Evolutionary conservation across 2,113 vertebrate species (phyloP).

Genomic region (Neolamprologus falcicula): DNA sequence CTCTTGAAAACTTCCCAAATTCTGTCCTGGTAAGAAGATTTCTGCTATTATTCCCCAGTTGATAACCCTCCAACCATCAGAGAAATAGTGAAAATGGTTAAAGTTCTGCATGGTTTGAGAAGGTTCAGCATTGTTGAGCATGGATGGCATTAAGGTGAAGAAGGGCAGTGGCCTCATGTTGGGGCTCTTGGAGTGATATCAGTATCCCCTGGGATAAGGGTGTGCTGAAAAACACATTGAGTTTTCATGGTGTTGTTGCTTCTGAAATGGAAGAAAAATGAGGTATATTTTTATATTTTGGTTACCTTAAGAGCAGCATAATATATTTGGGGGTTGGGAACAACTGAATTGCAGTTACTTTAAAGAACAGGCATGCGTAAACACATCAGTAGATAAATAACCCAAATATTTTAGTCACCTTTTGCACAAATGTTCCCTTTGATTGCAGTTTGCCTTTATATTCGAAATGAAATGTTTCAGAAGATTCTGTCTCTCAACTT

Average conservation of each 20-base stretch:
- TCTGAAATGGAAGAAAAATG: background rate
- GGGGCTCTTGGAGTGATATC: conserved; percentile 44
- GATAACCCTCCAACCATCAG: conserved; percentile 17
- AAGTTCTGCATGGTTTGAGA: conserved; percentile 56
- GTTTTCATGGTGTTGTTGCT: conserved; percentile 19
- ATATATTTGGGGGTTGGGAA: background rate
- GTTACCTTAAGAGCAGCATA: background rate
- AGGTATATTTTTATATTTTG: background rate
- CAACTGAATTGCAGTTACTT: background rate
- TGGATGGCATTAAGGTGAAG: conserved; percentile 51
- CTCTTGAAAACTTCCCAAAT: conserved; percentile 37
- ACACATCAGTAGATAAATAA: background rate
- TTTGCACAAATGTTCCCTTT: background rate
- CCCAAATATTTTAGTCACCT: background rate
- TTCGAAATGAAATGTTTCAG: background rate
- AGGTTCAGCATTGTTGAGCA: conserved; percentile 52
- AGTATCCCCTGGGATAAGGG: conserved; percentile 26
- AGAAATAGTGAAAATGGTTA: conserved; percentile 32
- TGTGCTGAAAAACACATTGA: background rate
- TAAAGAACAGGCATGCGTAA: background rate
- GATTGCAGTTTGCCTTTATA: background rate
- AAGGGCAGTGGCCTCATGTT: conserved; percentile 55
- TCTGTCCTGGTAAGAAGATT: conserved; percentile 26
- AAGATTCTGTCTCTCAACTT: background rate
- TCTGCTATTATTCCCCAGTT: conserved; percentile 39